These are phyloP conservation scores for Spea multiplicata DNA, from an alignment of 2,113 vertebrate genomes.

Conservation along the genomic window DNA sequence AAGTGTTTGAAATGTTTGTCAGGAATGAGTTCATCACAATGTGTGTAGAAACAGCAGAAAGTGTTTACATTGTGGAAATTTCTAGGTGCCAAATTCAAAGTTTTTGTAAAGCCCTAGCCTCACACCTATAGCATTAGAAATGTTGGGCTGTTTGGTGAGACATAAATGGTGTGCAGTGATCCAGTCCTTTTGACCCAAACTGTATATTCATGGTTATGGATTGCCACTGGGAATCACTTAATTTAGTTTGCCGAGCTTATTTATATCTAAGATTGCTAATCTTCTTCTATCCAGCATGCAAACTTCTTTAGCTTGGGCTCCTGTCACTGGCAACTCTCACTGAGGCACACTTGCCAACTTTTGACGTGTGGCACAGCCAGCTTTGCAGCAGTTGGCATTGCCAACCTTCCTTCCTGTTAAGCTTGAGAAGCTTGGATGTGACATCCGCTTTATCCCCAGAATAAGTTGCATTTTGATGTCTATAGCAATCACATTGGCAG, in stretches of 20 bases:
- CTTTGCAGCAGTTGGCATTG: constrained; percentile 19
- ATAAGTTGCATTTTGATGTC: constrained; percentile 1
- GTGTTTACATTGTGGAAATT: too few species aligned
- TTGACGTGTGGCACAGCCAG: constrained; percentile 5
- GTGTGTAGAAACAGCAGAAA: too few species aligned
- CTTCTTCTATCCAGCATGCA: not conserved
- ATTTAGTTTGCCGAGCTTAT: too few species aligned
- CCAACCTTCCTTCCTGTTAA: constrained; percentile 8
- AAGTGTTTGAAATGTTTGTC: too few species aligned
- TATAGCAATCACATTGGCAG: constrained; percentile 10
- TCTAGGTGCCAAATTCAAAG: too few species aligned
- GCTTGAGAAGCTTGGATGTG: constrained; percentile 12
- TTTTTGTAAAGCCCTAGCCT: too few species aligned
- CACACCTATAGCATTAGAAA: too few species aligned
- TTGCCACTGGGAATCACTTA: not conserved
- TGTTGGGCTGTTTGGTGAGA: too few species aligned
- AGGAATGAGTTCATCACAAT: too few species aligned
- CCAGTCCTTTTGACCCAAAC: not conserved
- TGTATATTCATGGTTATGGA: not conserved
- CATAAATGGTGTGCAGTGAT: not conserved
- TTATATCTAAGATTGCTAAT: not conserved
- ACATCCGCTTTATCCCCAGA: constrained; percentile 19
- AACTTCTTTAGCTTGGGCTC: constrained; percentile 7
- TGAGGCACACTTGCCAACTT: constrained; percentile 16
- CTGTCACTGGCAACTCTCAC: constrained; percentile 12